Base-by-base conservation (phyloP, 2,888 invertebrate species). In the Mantis religiosa region DNA sequence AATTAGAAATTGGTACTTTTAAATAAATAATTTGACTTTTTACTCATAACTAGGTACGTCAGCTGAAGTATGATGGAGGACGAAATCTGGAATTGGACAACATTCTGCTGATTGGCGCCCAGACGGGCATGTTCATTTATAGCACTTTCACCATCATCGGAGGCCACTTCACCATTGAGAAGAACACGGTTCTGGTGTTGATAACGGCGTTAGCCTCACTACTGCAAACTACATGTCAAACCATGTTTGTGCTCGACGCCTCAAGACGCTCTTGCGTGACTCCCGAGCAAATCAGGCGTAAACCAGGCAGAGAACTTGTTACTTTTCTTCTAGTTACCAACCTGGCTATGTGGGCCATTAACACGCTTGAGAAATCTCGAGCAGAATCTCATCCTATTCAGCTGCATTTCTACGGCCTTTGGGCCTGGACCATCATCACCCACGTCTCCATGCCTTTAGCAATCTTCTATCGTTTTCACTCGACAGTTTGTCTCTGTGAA, bases 351-450 rank as follows among this genome's bases (percentile, higher is more conserved):
- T 98, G 98, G 98, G 97, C 98, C 14, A 97, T 99, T 90, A 98
- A 98, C 92, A 98, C 98, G 1, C 94, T 98, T 92, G 98, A 98
- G 93, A 98, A 98, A 91, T 97, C 97, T 0, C 94, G 98, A 30
- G 97, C 98, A 0, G 98, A 98, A 92, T 98, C 98, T 9, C 97
- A 98, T 93, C 98, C 98, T 14, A 97, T 98, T 84, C 98, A 98
- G 93, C 93, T 98, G 91, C 96, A 97, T 92, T 98, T 98, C 93
- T 98, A 98, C 92, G 98, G 98, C 0, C 94, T 97, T 82, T 98
- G 98, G 98, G 98, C 98, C 71, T 98, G 98, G 98, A 98, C 98
- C 25, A 98, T 98, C 90, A 98, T 98, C 90, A 98, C 98, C 0
- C 98, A 98, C 92, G 97, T 98, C 2, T 98, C 98, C 1, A 98